Evolutionary conservation across 2,113 vertebrate genomes (phyloP).

Genomic region (Monopterus albus): DNA sequence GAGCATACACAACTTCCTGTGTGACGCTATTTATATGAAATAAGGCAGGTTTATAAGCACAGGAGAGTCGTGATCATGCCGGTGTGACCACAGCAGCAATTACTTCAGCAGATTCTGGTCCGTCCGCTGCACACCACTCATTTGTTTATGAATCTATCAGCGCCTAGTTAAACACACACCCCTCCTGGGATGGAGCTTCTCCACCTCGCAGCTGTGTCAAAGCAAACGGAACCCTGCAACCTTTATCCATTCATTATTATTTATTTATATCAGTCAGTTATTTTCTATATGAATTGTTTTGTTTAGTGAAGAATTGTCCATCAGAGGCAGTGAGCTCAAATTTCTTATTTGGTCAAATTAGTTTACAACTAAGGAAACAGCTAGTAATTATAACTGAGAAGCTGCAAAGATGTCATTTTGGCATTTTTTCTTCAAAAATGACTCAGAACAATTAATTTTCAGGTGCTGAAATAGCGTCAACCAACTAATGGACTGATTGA

Average conservation of each 20-base stretch:
- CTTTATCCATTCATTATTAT: constrained; percentile 9
- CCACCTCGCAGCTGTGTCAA: constrained; percentile 55
- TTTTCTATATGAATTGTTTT: too few species aligned
- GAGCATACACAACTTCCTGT: neutral
- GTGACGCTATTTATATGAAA: constrained; percentile 19
- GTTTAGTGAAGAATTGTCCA: too few species aligned
- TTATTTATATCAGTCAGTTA: too few species aligned
- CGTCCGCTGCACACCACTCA: constrained; percentile 51
- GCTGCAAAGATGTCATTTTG: too few species aligned
- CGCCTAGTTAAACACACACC: constrained; percentile 57
- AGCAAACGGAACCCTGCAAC: constrained; percentile 12
- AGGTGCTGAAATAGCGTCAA: too few species aligned
- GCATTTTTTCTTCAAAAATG: too few species aligned
- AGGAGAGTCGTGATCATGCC: constrained; percentile 17
- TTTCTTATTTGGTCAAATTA: too few species aligned
- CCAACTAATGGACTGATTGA: too few species aligned
- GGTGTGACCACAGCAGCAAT: constrained; percentile 22
- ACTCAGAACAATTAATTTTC: too few species aligned
- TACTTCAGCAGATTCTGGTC: constrained; percentile 40
- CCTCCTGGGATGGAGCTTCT: constrained; percentile 41
- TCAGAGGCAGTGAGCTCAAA: too few species aligned
- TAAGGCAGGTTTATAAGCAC: constrained; percentile 23
- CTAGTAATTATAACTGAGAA: too few species aligned
- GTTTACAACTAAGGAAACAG: too few species aligned
- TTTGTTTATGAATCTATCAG: constrained; percentile 69